These are phyloP conservation scores for Cyphomyrus plagiostoma DNA, from an alignment of 2,113 vertebrate genomes.

Conservation along the genomic window DNA sequence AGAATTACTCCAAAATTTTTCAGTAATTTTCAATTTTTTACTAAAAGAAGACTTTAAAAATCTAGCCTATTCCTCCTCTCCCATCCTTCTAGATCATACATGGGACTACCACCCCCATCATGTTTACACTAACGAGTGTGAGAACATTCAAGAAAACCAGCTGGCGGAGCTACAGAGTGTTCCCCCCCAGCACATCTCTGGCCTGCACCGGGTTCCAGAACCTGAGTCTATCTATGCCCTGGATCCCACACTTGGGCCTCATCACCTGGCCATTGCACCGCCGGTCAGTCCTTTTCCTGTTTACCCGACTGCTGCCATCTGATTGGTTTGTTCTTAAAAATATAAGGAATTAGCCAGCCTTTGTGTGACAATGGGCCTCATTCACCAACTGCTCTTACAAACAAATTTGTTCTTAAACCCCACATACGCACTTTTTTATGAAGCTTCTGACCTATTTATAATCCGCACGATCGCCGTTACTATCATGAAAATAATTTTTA, in stretches of 20 bases:
- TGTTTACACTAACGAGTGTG: slow-evolving; percentile 77
- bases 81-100: slow-evolving; percentile 68
- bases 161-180: slow-evolving; percentile 96
- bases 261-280: slow-evolving; percentile 55
- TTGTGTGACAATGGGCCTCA: not conserved
- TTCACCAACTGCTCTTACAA: too few relatives aligned
- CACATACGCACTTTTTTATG: too few relatives aligned
- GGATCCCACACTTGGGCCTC: slow-evolving; percentile 67
- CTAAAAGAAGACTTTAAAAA: not conserved
- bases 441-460: too few relatives aligned
- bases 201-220: slow-evolving; percentile 77
- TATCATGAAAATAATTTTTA: too few relatives aligned
- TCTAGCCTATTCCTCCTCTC: slow-evolving; percentile 20
- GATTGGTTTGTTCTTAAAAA: not conserved
- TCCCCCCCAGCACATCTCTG: slow-evolving; percentile 76
- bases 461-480: too few relatives aligned
- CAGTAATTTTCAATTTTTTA: not conserved
- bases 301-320: not conserved
- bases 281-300: slow-evolving; percentile 45
- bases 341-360: not conserved
- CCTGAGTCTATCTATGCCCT: slow-evolving; percentile 77
- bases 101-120: slow-evolving; percentile 84
- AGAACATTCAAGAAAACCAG: slow-evolving; percentile 80
- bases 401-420: too few relatives aligned
- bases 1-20: too few relatives aligned